Percentiles rank a stretch among this genome's conserved stretches.
phyloP scores from a whole-genome alignment of 2,888 invertebrate species.

The Ichneumoninae sp. region DNA sequence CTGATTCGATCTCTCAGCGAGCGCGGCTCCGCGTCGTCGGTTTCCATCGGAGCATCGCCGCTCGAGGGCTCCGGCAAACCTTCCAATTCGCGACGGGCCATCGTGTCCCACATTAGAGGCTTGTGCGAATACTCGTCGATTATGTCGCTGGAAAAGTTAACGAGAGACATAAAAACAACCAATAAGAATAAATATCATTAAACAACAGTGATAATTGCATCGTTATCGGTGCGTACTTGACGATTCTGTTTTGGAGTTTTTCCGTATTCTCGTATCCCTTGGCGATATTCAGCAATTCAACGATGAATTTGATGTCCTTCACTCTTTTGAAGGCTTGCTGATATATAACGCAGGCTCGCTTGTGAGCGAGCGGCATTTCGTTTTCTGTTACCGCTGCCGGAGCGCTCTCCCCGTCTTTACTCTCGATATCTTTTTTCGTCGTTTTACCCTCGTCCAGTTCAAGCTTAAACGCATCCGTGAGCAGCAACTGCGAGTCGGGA shows the following conservation, averaged over 20 bases:
- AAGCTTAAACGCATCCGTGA: conserved; percentile 88
- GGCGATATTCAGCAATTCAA: conserved; percentile 87
- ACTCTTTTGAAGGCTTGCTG: conserved; percentile 87
- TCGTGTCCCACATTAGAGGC: conserved; percentile 87
- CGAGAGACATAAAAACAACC: not conserved
- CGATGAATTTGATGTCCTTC: conserved; percentile 86
- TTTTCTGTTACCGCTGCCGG: conserved; percentile 36
- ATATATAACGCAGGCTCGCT: conserved; percentile 87
- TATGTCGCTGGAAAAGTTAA: conserved; percentile 82
- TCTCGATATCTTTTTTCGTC: conserved; percentile 45
- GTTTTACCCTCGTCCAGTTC: conserved; percentile 64
- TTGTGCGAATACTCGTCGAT: conserved; percentile 85
- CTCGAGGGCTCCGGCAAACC: conserved; percentile 81
- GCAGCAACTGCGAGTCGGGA: conserved; percentile 88
- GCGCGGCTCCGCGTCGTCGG: conserved; percentile 73
- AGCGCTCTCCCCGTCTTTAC: conserved; percentile 36
- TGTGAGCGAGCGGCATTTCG: conserved; percentile 81
- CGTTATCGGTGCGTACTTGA: conserved; percentile 16
- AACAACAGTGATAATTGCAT: not conserved
- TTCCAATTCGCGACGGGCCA: conserved; percentile 87
- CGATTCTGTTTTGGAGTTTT: conserved; percentile 86
- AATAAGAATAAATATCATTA: not conserved
- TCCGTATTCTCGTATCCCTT: conserved; percentile 87
- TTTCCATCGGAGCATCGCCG: conserved; percentile 71
- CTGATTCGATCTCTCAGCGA: conserved; percentile 84